These are phyloP conservation scores for Monodelphis domestica DNA, from an alignment of 2,797 vertebrate genomes.

Conservation along the genomic window DNA sequence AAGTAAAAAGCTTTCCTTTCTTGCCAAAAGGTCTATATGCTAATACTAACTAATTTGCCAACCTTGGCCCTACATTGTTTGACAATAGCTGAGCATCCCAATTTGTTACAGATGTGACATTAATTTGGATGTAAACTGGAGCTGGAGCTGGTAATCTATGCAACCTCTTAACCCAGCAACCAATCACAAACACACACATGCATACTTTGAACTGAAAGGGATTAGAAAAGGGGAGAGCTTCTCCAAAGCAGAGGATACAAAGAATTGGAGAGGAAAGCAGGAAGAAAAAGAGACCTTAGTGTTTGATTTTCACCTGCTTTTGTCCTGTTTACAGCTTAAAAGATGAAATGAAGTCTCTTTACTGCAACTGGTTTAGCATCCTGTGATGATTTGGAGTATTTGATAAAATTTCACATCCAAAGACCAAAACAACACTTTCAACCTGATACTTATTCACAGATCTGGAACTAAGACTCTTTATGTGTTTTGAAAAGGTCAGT, in stretches of 20 bases:
- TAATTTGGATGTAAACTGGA: constrained; percentile 84
- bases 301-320: background rate
- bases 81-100: constrained; percentile 82
- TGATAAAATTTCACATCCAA: background rate
- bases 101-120: constrained; percentile 85
- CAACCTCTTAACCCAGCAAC: constrained; percentile 70
- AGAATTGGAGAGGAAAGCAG: background rate
- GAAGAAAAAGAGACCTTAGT: background rate
- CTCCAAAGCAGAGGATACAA: constrained; percentile 30
- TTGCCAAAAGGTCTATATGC: constrained; percentile 87
- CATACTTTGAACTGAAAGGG: constrained; percentile 36
- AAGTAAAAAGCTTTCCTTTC: constrained; percentile 81
- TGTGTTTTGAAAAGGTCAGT: constrained; percentile 34
- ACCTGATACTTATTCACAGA: background rate
- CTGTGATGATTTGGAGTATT: constrained; percentile 23
- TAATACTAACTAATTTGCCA: constrained; percentile 88
- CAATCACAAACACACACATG: constrained; percentile 55
- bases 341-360: constrained; percentile 39
- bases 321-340: rapidly evolving
- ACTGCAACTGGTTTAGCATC: background rate
- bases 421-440: background rate
- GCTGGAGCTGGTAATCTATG: constrained; percentile 72
- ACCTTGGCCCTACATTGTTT: constrained; percentile 82
- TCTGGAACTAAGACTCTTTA: background rate
- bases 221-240: constrained; percentile 48